A percentile compares a stretch with the other conserved stretches of the same genome.
These are phyloP conservation scores for Zygothrica quintamaculata DNA, from an alignment of 2,888 invertebrate genomes.

Conservation along the genomic window DNA sequence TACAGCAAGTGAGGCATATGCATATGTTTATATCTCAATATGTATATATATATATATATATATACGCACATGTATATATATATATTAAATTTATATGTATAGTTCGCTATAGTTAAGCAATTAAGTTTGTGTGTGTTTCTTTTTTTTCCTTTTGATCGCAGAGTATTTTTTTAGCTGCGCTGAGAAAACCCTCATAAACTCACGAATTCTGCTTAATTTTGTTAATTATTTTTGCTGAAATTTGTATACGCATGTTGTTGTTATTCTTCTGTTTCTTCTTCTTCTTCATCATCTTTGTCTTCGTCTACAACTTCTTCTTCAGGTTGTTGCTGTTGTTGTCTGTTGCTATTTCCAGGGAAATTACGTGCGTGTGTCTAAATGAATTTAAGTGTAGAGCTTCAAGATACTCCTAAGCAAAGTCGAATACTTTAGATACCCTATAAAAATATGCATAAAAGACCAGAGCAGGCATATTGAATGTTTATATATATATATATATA, in stretches of 20 bases:
- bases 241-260: constrained; percentile 26
- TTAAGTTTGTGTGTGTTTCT: too few relatives aligned
- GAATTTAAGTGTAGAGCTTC: constrained; percentile 10
- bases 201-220: constrained; percentile 54
- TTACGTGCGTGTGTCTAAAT: constrained; percentile 69
- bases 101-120: too few relatives aligned
- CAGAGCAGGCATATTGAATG: too few relatives aligned
- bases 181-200: background rate
- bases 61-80: background rate
- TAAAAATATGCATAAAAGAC: too few relatives aligned
- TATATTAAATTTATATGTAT: too few relatives aligned
- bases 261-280: constrained; percentile 4
- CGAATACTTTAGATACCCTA: background rate
- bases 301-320: constrained; percentile 14
- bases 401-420: background rate
- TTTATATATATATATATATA: too few relatives aligned
- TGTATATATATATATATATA: too few relatives aligned
- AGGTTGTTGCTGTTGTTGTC: constrained; percentile 15
- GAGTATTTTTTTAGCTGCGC: constrained; percentile 1
- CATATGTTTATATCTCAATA: too few relatives aligned
- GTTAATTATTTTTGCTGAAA: constrained; percentile 70
- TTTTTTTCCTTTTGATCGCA: too few relatives aligned
- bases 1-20: too few relatives aligned
- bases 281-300: constrained; percentile 28
- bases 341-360: constrained; percentile 65